phyloP scores from a whole-genome alignment of 37 sponge, comb jelly and placozoan genomes.

The Spongilla lacustris region DNA sequence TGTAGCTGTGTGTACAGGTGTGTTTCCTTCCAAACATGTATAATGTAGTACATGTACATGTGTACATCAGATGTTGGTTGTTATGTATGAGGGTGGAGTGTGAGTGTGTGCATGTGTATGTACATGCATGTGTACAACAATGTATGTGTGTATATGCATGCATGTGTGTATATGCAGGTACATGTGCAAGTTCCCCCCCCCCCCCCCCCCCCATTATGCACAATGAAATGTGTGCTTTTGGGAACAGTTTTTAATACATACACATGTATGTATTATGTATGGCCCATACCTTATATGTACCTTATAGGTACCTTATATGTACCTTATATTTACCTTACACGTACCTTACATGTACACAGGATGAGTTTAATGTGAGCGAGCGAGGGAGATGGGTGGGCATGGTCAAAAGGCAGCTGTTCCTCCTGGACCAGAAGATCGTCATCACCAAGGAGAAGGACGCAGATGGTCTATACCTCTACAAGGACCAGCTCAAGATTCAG shows the following conservation, averaged over 20 bases:
- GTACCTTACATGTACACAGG: too few relatives aligned
- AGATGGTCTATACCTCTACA: slow-evolving; percentile 52
- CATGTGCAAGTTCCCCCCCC: too few relatives aligned
- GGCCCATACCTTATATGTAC: too few relatives aligned
- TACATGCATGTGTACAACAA: too few relatives aligned
- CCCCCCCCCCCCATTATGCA: too few relatives aligned
- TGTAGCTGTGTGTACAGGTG: too few relatives aligned
- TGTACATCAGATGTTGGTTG: neutral
- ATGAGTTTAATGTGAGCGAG: slow-evolving; percentile 58
- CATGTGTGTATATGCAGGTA: neutral
- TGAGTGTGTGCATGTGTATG: neutral
- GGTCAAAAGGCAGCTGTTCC: slow-evolving; percentile 55
- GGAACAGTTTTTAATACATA: too few relatives aligned
- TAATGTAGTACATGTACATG: too few relatives aligned
- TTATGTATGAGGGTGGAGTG: neutral
- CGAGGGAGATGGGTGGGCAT: slow-evolving; percentile 8
- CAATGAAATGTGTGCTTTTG: too few relatives aligned
- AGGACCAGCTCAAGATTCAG: slow-evolving; percentile 67
- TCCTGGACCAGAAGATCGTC: slow-evolving; percentile 59
- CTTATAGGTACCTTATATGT: too few relatives aligned
- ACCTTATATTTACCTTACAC: too few relatives aligned
- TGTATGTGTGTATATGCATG: neutral
- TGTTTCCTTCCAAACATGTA: neutral
- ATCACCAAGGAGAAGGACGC: slow-evolving; percentile 71
- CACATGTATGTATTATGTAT: too few relatives aligned